Conservation (phyloP, 37 sponge, comb jelly and placozoan species). For the Cliona cf. orientalis region DNA sequence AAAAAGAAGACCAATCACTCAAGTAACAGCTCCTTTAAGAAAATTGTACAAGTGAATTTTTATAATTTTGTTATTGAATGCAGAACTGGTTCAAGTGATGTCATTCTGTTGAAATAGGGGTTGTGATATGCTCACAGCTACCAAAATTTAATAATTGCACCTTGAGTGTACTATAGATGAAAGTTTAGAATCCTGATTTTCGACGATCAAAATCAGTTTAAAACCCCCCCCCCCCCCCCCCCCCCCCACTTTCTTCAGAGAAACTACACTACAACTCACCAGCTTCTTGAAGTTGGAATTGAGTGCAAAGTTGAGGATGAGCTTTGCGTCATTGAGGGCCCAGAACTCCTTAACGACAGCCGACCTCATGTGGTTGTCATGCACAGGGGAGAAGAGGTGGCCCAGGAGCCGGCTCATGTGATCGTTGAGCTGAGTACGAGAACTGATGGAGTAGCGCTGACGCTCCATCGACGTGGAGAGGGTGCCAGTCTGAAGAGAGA, state of each 20-base stretch:
- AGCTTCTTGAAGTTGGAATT: slow-evolving; percentile 50
- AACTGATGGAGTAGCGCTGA: slow-evolving; percentile 46
- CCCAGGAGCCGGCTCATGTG: slow-evolving; percentile 51
- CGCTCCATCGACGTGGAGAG: slow-evolving; percentile 11
- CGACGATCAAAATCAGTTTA: too few species aligned
- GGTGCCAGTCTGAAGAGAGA: slow-evolving; percentile 9
- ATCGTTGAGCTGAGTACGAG: slow-evolving; percentile 36
- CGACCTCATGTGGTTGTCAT: slow-evolving; percentile 20
- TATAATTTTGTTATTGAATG: too few species aligned
- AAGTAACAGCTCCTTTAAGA: background rate
- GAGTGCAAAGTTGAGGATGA: slow-evolving; percentile 31
- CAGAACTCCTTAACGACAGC: slow-evolving; percentile 43
- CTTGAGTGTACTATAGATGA: too few species aligned
- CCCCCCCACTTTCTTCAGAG: too few species aligned
- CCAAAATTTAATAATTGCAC: too few species aligned
- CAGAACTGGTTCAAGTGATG: too few species aligned
- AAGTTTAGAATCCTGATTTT: too few species aligned
- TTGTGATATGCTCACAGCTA: too few species aligned
- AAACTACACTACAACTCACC: too few species aligned
- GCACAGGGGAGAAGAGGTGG: slow-evolving; percentile 42
- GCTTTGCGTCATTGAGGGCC: slow-evolving; percentile 18
- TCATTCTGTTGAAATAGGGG: too few species aligned
- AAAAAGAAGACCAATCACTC: slow-evolving; percentile 13
- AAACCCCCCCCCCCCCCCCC: too few species aligned
- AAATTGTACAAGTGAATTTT: background rate